phyloP scores from a whole-genome alignment of 1,140 invertebrate genomes.

The Phthorimaea operculella region DNA sequence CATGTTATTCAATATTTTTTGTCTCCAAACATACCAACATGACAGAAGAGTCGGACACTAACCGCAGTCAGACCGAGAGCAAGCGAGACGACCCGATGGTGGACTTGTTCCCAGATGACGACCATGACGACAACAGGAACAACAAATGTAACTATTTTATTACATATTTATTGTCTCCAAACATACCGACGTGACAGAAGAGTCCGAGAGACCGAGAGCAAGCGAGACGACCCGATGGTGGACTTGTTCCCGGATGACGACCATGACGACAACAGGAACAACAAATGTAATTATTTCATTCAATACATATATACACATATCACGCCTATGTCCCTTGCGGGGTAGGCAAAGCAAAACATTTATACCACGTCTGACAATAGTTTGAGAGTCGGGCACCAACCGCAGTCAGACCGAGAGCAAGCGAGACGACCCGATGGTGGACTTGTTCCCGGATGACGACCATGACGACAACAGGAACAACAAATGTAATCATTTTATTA shows the following conservation, averaged over 20 bases:
- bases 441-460: conserved; percentile 90
- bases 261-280: conserved; percentile 84
- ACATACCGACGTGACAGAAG: no score
- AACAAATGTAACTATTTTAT: conserved; percentile 75
- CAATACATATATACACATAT: no score
- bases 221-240: conserved; percentile 80
- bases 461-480: conserved; percentile 85
- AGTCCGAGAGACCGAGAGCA: no score
- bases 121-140: conserved; percentile 84
- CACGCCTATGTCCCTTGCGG: no score
- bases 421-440: conserved; percentile 81
- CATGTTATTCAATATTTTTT: no score
- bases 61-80: conserved; percentile 56
- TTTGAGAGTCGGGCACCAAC: conserved; percentile 67
- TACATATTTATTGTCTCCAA: no score
- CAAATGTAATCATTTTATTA: conserved; percentile 72
- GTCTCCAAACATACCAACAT: conserved; percentile 67
- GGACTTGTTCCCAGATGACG: conserved; percentile 90
- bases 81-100: conserved; percentile 80
- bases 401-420: conserved; percentile 61
- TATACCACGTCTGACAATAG: no score
- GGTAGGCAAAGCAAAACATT: no score
- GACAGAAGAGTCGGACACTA: conserved; percentile 71
- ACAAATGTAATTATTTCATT: conserved; percentile 76
- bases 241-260: conserved; percentile 92